Evolutionary conservation across 2,797 vertebrate genomes (phyloP).

Genomic region (Champsocephalus gunnari): DNA sequence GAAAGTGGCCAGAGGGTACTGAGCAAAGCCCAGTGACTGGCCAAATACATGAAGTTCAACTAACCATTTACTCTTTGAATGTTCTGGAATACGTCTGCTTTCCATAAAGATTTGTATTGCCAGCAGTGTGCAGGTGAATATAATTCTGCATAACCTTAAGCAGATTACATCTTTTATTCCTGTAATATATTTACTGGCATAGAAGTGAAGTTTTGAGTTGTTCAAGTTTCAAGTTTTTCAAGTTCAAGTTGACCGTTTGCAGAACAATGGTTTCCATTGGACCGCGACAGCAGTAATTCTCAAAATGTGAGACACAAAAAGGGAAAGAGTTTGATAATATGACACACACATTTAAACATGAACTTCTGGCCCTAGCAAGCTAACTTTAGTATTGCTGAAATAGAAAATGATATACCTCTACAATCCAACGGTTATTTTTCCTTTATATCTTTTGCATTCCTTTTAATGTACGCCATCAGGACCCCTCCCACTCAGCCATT

Average conservation of each 20-base stretch:
- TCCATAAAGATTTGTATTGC: background rate
- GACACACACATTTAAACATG: background rate
- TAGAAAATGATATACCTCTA: background rate
- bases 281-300: background rate
- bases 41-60: background rate
- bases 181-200: background rate
- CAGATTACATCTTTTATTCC: background rate
- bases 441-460: background rate
- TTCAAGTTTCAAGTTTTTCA: too few species aligned
- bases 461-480: background rate
- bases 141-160: background rate
- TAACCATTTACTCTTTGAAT: background rate
- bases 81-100: slow-evolving; percentile 11
- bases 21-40: slow-evolving; percentile 13
- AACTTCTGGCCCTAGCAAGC: background rate
- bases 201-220: background rate
- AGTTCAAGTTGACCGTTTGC: background rate
- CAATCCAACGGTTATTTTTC: background rate
- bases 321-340: background rate
- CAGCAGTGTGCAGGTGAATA: background rate
- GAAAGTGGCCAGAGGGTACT: slow-evolving; percentile 18
- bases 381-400: background rate
- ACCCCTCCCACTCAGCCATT: background rate
- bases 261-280: background rate
- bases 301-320: background rate